Base-by-base conservation (phyloP, 2,113 vertebrate genomes). In the Probosciger aterrimus region DNA sequence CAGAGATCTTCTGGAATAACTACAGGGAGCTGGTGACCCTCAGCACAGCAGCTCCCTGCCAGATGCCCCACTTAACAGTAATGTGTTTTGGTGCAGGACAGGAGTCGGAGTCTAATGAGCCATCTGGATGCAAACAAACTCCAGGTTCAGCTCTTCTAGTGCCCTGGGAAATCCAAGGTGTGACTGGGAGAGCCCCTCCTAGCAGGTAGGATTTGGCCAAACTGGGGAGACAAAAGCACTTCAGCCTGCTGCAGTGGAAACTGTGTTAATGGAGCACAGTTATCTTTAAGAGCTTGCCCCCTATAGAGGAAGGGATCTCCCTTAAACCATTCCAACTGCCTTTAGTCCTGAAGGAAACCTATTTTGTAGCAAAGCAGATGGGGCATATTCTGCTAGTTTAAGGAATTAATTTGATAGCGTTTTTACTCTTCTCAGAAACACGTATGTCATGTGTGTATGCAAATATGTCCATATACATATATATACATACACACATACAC, bases 381-480 rank as follows among this genome's bases (percentile, higher is more conserved):
- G 12, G 13, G 4, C 24, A 28, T 16, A 18, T 22, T 31, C 27
- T 46, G 28, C 17, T 55, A 41, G 37, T 14, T 63, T 20, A 25
- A 33, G 9, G 39, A 50, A 22, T 24, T 74, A 35, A 24, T 59
- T 15, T n/a, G 19, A 59, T 24, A 59, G 31, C 1, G 13, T 25
- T 43, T 35, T 53, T 64, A 18, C 49, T 75, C n/a, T 52, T 65
- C 37, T 68, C 17, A 47, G 33, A 24, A 5, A 23, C 22, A 20
- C 5, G 14, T 15, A 9, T 3, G 4, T 27, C 7, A 28, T 3
- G 9, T 5, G 3, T 6, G 10, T 8, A 18, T 4, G 23, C 8
- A 20, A 43, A 11, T 14, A 37, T 1, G 4, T 13, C 30, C 14
- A 24, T 9, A 6, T 6, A 22, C 11, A 43, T 8, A 55, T 18